Evolutionary conservation across 2,113 vertebrate genomes (phyloP), one percentile per base, ranked within the genome.

Genomic region (Procavia capensis): DNA sequence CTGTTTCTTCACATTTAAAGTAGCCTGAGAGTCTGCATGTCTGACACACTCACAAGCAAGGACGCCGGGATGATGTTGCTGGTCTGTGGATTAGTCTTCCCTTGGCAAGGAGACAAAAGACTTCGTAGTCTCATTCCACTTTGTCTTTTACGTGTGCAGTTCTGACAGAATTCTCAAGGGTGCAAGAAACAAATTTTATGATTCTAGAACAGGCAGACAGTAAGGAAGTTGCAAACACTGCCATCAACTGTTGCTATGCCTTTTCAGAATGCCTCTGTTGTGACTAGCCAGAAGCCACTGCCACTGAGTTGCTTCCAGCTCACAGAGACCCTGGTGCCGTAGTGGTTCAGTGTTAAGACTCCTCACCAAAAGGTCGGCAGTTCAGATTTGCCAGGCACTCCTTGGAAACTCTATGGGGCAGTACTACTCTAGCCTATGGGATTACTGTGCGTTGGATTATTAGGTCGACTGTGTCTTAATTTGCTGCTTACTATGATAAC

Each of bases 401-500:
- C n/a, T n/a, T n/a, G n/a, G n/a, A n/a, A n/a, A n/a, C n/a, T n/a
- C n/a, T n/a, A n/a, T n/a, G n/a, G n/a, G n/a, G n/a, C n/a, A n/a
- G n/a, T n/a, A n/a, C n/a, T n/a, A n/a, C n/a, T n/a, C n/a, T n/a
- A n/a, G n/a, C n/a, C n/a, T n/a, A n/a, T n/a, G n/a, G n/a, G n/a
- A n/a, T n/a, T n/a, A n/a, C n/a, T n/a, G n/a, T n/a, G n/a, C n/a
- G n/a, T n/a, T n/a, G n/a, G n/a, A n/a, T n/a, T n/a, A n/a, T n/a
- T n/a, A n/a, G n/a, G n/a, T n/a, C n/a, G n/a, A 63, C n/a, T 63
- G 0, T 19, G 50, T 68, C 85, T 94, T 96, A 97, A 86, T 83
- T 94, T 94, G 66, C 39, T 88, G 45, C 72, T 93, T 93, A 74
- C 39, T 85, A 31, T 95, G 81, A 76, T 95, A 88, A 59, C 47